Conservation (phyloP, 2,797 vertebrate species). For the Xiphorhynchus erythropygius region DNA sequence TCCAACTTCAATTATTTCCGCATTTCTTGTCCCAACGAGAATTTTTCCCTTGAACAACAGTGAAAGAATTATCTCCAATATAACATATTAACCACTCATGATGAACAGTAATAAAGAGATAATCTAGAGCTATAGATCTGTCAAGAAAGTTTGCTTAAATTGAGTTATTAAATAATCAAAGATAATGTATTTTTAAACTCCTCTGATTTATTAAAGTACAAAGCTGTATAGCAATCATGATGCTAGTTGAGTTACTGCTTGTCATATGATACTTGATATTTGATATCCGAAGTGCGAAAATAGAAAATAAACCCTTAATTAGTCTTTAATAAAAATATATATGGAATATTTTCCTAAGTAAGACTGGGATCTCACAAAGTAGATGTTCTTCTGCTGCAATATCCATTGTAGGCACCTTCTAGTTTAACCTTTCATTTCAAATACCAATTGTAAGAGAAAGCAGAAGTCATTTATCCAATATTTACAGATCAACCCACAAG, state of each 20-base stretch:
- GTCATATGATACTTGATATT: neutral
- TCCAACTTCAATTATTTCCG: slow-evolving; percentile 96
- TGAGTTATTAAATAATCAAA: neutral
- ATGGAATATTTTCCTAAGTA: neutral
- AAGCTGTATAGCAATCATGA: neutral
- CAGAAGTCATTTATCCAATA: neutral
- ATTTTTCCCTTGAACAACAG: slow-evolving; percentile 88
- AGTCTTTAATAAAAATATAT: neutral
- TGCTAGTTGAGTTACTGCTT: neutral
- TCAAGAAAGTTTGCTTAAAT: neutral
- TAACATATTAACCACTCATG: neutral
- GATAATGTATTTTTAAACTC: neutral
- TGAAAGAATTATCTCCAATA: neutral
- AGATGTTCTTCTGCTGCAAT: neutral
- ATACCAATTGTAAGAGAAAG: neutral
- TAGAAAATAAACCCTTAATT: neutral
- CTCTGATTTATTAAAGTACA: neutral
- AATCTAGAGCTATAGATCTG: neutral
- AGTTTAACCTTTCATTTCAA: neutral
- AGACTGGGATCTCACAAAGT: neutral
- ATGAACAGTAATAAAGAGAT: neutral
- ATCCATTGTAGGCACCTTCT: neutral
- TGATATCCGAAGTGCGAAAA: neutral
- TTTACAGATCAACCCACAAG: neutral
- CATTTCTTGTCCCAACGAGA: slow-evolving; percentile 92